Conservation (phyloP, 2,888 invertebrate genomes). For the Drepanosiphum platanoidis region DNA sequence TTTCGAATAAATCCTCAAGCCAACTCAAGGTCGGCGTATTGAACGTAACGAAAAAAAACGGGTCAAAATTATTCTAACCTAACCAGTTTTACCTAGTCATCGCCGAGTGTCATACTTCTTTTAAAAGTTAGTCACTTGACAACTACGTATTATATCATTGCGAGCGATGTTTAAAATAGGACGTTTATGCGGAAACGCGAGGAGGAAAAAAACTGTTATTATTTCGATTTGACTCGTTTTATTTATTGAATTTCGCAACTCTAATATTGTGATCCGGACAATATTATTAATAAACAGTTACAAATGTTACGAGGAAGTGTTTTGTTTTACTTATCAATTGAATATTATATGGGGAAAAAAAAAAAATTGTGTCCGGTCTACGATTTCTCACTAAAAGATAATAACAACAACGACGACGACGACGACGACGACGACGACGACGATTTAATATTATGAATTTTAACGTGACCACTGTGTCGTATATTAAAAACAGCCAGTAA, state of each 20-base stretch:
- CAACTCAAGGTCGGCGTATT: conserved; percentile 1
- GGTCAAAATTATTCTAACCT: conserved; percentile 27
- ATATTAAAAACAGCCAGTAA: too few species aligned
- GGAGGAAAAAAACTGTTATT: neutral
- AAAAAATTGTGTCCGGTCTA: neutral
- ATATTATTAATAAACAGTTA: neutral
- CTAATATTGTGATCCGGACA: neutral
- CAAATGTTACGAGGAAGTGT: neutral
- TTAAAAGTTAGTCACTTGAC: conserved; percentile 5
- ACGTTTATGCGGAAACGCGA: neutral
- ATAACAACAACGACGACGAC: too few species aligned
- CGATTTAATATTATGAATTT: too few species aligned
- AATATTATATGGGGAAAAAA: neutral
- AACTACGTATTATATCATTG: conserved; percentile 6
- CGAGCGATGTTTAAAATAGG: neutral
- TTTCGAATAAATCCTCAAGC: neutral
- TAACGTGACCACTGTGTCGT: too few species aligned
- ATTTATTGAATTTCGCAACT: neutral
- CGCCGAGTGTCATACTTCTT: neutral
- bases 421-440: too few species aligned
- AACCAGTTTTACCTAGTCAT: conserved; percentile 27
- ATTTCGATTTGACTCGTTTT: neutral
- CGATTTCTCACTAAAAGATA: neutral
- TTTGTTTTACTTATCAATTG: neutral
- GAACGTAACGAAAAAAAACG: conserved; percentile 29